Conservation (phyloP, 2,113 vertebrate genomes). For the Morphnarchus princeps region DNA sequence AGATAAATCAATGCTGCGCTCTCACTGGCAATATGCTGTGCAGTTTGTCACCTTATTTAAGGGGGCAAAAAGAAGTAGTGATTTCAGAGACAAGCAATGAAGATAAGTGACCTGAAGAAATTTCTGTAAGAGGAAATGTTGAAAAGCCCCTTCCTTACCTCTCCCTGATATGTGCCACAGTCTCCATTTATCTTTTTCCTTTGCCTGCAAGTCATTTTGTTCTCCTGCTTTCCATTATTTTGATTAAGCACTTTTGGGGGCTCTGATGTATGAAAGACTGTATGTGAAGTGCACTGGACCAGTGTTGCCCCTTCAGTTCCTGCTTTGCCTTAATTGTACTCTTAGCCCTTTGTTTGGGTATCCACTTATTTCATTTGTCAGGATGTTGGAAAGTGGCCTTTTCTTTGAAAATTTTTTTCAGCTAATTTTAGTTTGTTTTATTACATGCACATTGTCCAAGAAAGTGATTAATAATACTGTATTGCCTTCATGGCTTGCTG, state of each 20-base stretch:
- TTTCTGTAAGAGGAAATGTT: neutral
- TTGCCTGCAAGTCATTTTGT: neutral
- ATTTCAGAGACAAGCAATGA: neutral
- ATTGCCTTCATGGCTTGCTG: neutral
- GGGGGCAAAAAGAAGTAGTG: rapidly evolving
- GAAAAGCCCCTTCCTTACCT: neutral
- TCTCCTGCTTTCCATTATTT: neutral
- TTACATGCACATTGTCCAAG: slow-evolving; percentile 25
- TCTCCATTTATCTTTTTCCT: neutral
- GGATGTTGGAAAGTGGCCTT: slow-evolving; percentile 59
- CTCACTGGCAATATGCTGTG: neutral
- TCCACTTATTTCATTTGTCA: slow-evolving; percentile 41
- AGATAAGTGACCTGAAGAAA: neutral
- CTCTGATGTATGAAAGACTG: slow-evolving; percentile 22
- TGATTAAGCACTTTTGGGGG: slow-evolving; percentile 27
- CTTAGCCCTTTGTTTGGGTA: slow-evolving; percentile 37
- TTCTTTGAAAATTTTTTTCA: slow-evolving; percentile 27
- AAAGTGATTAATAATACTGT: slow-evolving; percentile 35
- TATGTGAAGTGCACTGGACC: slow-evolving; percentile 21
- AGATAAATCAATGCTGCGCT: neutral
- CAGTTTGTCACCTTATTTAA: neutral
- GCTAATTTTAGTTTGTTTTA: slow-evolving; percentile 58
- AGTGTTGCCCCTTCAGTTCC: slow-evolving; percentile 27
- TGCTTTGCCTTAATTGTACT: slow-evolving; percentile 34
- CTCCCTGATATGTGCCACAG: neutral